These are phyloP conservation scores for Mongoloraphidia duomilia DNA, from an alignment of 2,888 invertebrate species.

Conservation along the genomic window DNA sequence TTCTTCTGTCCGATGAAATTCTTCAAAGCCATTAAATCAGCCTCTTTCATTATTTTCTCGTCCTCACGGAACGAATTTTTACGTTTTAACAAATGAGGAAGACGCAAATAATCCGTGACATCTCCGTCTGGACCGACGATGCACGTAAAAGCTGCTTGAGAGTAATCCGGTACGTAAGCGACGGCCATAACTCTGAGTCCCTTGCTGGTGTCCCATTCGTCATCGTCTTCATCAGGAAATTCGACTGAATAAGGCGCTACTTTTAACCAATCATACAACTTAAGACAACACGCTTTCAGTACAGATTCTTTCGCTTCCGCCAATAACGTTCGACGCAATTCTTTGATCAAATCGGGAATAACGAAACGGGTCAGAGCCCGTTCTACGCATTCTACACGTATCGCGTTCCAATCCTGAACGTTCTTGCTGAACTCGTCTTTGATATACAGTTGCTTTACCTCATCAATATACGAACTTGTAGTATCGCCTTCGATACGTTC, in stretches of 20 bases:
- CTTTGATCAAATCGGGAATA: conserved; percentile 77
- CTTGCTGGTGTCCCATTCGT: conserved; percentile 77
- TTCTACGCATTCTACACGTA: conserved; percentile 77
- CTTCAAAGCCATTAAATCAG: conserved; percentile 50
- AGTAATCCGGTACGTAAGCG: conserved; percentile 73
- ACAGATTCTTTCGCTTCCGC: conserved; percentile 80
- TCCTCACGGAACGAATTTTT: conserved; percentile 56
- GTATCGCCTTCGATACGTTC: conserved; percentile 70
- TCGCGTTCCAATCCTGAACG: conserved; percentile 89
- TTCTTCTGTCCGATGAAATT: conserved; percentile 81
- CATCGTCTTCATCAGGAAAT: conserved; percentile 71
- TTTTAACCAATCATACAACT: conserved; percentile 82
- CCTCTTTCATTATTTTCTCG: conserved; percentile 46
- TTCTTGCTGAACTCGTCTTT: conserved; percentile 89
- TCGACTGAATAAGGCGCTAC: conserved; percentile 65
- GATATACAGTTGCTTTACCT: conserved; percentile 74
- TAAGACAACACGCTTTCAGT: conserved; percentile 68
- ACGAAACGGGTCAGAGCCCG: conserved; percentile 77
- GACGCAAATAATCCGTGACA: conserved; percentile 76
- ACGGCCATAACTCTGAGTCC: conserved; percentile 79
- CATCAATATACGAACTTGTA: conserved; percentile 65
- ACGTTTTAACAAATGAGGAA: conserved; percentile 74
- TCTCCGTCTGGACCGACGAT: conserved; percentile 81
- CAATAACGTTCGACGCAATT: conserved; percentile 63
- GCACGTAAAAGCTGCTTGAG: conserved; percentile 77